These are phyloP conservation scores for Otus sunia DNA, from an alignment of 2,113 vertebrate species.

Conservation along the genomic window DNA sequence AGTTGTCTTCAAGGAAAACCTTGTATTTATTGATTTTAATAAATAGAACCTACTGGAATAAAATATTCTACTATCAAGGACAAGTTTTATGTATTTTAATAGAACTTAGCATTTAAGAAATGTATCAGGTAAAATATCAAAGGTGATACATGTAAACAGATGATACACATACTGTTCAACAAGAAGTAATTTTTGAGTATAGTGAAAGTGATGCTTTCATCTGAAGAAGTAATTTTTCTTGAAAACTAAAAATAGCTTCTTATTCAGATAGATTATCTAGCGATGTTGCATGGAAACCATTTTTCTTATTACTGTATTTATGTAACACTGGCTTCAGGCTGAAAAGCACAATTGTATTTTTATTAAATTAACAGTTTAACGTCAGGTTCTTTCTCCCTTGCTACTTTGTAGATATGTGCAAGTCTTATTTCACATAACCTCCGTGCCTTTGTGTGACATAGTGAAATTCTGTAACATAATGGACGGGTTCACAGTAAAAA, in stretches of 20 bases:
- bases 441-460: not conserved
- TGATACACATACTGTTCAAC: not conserved
- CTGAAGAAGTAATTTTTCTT: constrained; percentile 50
- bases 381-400: not conserved
- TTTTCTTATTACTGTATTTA: constrained; percentile 59
- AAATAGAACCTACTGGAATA: not conserved
- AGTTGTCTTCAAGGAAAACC: not conserved
- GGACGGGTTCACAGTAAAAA: not conserved
- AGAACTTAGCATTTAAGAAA: not conserved
- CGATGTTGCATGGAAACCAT: constrained; percentile 53
- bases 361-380: constrained; percentile 28
- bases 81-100: not conserved
- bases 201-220: constrained; percentile 43
- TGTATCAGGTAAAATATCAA: not conserved
- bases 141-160: not conserved
- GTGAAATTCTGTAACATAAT: not conserved
- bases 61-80: not conserved
- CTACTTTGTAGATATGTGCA: not conserved
- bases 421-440: not conserved
- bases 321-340: constrained; percentile 38
- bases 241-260: constrained; percentile 67
- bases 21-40: not conserved
- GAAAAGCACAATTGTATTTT: not conserved
- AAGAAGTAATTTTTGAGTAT: constrained; percentile 8
- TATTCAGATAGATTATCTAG: constrained; percentile 50